Evolutionary conservation across 2,888 invertebrate species (phyloP).

Genomic region (Myopa tessellatipennis): DNA sequence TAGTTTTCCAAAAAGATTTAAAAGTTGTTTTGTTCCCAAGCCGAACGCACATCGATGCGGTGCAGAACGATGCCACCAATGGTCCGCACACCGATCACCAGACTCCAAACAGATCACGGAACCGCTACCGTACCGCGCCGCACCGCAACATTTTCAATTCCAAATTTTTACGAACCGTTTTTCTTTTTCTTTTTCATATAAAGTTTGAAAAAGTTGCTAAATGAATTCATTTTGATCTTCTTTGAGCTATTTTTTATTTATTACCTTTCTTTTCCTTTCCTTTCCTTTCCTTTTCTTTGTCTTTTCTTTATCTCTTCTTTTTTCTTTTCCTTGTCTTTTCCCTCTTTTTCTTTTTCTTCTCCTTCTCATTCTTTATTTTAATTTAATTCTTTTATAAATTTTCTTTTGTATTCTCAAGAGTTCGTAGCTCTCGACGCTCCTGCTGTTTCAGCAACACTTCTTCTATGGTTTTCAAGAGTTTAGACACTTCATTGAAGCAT

Average conservation of each 20-base stretch:
- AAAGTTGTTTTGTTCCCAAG: no score
- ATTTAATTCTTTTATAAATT: background rate
- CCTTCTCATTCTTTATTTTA: background rate
- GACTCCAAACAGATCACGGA: no score
- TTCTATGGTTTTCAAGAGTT: conserved; percentile 26
- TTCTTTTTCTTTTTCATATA: background rate
- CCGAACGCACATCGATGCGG: no score
- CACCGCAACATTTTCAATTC: no score
- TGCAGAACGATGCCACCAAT: no score
- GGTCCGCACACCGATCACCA: no score
- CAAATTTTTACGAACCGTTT: no score
- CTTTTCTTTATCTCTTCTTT: background rate
- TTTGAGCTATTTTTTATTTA: no score
- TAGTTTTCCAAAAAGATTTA: no score
- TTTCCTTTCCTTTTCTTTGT: background rate
- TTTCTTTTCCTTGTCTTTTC: conserved; percentile 2
- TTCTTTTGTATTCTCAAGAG: background rate
- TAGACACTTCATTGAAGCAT: conserved; percentile 32
- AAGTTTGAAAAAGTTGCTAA: background rate
- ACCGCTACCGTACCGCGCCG: no score
- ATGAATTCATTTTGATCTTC: background rate
- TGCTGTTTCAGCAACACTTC: conserved; percentile 16
- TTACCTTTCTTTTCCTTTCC: background rate
- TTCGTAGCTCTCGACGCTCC: conserved; percentile 12
- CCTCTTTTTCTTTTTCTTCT: conserved; percentile 1